Evolutionary conservation across 2,888 invertebrate species (phyloP).

Genomic region (Artemia sinica): DNA sequence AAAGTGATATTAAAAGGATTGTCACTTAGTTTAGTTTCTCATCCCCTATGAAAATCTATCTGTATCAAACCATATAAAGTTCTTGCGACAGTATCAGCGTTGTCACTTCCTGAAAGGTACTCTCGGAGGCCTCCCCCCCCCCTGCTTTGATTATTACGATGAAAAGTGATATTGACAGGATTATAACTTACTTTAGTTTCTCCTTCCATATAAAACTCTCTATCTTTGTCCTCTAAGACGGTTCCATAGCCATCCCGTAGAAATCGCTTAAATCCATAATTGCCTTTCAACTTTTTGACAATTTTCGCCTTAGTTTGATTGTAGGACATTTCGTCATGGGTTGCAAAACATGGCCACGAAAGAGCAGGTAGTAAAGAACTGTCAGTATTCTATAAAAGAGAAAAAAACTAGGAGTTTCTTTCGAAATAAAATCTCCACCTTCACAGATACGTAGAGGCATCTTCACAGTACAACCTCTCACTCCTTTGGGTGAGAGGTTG

Average conservation of each 20-base stretch:
- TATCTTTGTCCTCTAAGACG: conserved; percentile 58
- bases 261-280: conserved; percentile 83
- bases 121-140: too few species aligned
- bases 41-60: too few species aligned
- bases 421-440: too few species aligned
- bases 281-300: conserved; percentile 59
- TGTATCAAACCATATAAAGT: too few species aligned
- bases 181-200: conserved; percentile 53
- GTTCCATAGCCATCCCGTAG: conserved; percentile 85
- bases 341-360: conserved; percentile 94
- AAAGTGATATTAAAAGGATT: too few species aligned
- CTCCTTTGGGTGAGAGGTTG: too few species aligned
- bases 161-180: background rate
- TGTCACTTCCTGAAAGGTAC: too few species aligned
- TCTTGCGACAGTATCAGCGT: too few species aligned
- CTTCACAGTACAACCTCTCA: too few species aligned
- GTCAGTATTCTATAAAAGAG: conserved; percentile 60
- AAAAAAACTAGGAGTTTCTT: background rate
- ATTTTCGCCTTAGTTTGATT: conserved; percentile 70
- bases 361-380: conserved; percentile 76
- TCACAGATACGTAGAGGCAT: too few species aligned
- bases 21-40: too few species aligned
- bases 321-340: conserved; percentile 80
- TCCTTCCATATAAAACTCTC: conserved; percentile 66
- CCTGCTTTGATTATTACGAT: background rate